Conservation (phyloP, 2,113 vertebrate genomes). For the Noctilio leporinus region DNA sequence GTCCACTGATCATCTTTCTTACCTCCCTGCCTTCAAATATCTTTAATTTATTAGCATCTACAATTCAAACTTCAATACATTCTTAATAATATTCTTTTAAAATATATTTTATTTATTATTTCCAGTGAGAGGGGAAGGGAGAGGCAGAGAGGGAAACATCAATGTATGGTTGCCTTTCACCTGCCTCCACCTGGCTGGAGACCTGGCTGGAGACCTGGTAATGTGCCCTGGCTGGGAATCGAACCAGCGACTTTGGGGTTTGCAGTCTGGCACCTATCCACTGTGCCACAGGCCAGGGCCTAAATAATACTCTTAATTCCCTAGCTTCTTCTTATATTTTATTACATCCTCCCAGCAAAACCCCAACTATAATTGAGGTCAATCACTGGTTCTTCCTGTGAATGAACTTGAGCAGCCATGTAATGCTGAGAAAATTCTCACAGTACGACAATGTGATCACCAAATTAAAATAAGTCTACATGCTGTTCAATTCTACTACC, state of each 20-base stretch:
- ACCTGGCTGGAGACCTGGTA: too few relatives aligned
- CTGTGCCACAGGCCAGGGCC: too few relatives aligned
- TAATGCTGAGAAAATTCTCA: background rate
- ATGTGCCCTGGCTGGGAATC: too few relatives aligned
- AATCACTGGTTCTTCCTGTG: background rate
- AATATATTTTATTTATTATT: too few relatives aligned
- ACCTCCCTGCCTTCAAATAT: background rate
- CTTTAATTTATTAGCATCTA: background rate
- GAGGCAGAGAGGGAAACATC: too few relatives aligned
- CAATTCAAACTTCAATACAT: background rate
- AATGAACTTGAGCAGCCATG: background rate
- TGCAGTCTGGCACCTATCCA: too few relatives aligned
- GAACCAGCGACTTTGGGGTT: too few relatives aligned
- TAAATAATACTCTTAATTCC: background rate
- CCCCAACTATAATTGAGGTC: background rate
- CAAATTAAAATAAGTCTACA: background rate
- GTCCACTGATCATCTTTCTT: background rate
- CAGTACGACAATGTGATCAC: background rate
- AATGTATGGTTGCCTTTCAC: too few relatives aligned
- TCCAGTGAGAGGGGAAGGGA: too few relatives aligned
- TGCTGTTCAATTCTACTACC: background rate
- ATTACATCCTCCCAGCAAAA: background rate
- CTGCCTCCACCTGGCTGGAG: too few relatives aligned
- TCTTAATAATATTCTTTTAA: background rate
- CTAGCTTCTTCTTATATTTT: background rate